These are phyloP conservation scores for Chrysodeixis includens DNA, from an alignment of 2,888 invertebrate species.

Conservation along the genomic window DNA sequence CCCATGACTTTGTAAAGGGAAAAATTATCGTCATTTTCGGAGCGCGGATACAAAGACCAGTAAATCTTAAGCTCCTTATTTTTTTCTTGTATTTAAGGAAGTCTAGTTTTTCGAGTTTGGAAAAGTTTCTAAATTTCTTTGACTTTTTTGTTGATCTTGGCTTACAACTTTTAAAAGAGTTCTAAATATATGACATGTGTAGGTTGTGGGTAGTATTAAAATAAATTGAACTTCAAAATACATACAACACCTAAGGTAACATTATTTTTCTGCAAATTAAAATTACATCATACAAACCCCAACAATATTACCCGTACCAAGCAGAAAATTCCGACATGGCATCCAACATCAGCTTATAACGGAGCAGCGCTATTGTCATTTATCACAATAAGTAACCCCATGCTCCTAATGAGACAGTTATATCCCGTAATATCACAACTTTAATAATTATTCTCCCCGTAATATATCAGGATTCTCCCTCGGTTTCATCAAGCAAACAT, in stretches of 20 bases:
- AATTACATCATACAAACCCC: too few relatives aligned
- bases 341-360: background rate
- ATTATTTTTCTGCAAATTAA: too few relatives aligned
- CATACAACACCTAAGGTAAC: too few relatives aligned
- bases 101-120: background rate
- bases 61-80: background rate
- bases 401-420: background rate
- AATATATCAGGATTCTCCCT: background rate
- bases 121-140: too few relatives aligned
- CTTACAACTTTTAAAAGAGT: too few relatives aligned
- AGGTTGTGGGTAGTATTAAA: too few relatives aligned
- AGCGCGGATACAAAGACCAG: conserved; percentile 1
- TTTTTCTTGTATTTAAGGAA: background rate
- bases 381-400: background rate
- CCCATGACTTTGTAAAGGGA: background rate
- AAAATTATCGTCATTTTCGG: background rate
- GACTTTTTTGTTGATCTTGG: too few relatives aligned
- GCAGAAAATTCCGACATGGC: background rate
- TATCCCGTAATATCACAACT: background rate
- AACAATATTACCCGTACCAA: background rate
- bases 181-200: too few relatives aligned
- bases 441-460: background rate
- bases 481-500: conserved; percentile 8
- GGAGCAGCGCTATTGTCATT: background rate
- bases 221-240: too few relatives aligned